Conservation (phyloP, 2,888 invertebrate species). For the Drosophila antonietae region DNA sequence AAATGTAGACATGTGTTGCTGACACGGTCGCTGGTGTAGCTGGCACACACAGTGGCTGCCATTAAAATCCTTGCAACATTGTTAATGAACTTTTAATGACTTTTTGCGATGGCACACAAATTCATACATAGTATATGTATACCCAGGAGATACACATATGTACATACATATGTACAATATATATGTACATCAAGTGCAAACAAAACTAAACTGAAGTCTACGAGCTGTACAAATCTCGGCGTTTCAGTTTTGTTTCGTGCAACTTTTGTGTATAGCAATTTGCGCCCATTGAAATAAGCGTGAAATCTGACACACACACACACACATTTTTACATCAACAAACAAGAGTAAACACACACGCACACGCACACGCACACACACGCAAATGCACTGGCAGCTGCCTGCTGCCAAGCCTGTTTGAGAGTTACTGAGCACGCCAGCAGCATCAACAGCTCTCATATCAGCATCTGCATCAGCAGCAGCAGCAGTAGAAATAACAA, state of each 20-base stretch:
- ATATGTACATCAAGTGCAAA: constrained; percentile 37
- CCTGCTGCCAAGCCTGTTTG: constrained; percentile 32
- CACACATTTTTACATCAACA: constrained; percentile 35
- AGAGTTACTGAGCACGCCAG: constrained; percentile 20
- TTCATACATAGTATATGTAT: constrained; percentile 22
- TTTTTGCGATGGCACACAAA: constrained; percentile 62
- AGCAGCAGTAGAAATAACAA: constrained; percentile 1
- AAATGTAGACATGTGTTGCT: constrained; percentile 67
- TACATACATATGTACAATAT: constrained; percentile 14
- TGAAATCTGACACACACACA: constrained; percentile 61
- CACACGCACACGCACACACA: constrained; percentile 40
- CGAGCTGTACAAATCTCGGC: constrained; percentile 47
- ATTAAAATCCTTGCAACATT: constrained; percentile 78
- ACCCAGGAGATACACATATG: constrained; percentile 21
- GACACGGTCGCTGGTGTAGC: constrained; percentile 45
- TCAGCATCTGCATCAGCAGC: constrained; percentile 20
- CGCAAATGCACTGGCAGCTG: constrained; percentile 9
- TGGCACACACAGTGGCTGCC: constrained; percentile 42
- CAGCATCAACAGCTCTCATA: constrained; percentile 33
- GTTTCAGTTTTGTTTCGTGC: constrained; percentile 41
- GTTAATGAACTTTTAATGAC: constrained; percentile 82
- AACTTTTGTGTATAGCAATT: constrained; percentile 50
- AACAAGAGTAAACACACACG: constrained; percentile 18
- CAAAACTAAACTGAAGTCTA: constrained; percentile 41
- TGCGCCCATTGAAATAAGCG: constrained; percentile 58